A percentile compares a stretch with the other conserved stretches of the same genome.
These are phyloP conservation scores for Amblyopsis hoosieri DNA, from an alignment of 2,797 vertebrate species.

Conservation along the genomic window DNA sequence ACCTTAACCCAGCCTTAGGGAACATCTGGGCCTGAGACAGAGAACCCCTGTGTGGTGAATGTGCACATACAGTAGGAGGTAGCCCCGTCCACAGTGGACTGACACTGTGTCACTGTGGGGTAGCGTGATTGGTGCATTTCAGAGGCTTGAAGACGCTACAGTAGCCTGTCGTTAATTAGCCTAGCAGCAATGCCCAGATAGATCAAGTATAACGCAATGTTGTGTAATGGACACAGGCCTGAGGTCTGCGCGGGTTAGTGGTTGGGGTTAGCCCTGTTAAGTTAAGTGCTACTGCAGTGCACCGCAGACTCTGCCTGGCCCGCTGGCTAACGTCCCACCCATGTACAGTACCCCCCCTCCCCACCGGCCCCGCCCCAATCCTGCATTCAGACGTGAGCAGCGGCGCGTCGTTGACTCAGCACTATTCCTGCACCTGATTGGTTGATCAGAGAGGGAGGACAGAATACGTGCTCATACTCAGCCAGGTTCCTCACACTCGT, in stretches of 20 bases:
- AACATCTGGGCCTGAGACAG: slow-evolving; percentile 69
- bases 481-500: slow-evolving; percentile 30
- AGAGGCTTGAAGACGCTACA: no score
- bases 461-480: slow-evolving; percentile 54
- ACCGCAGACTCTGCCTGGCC: slow-evolving; percentile 61
- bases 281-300: slow-evolving; percentile 79
- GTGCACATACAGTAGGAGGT: slow-evolving; percentile 60
- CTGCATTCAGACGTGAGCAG: slow-evolving; percentile 85
- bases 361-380: slow-evolving; percentile 32
- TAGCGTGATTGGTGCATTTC: no score
- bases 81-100: slow-evolving; percentile 27
- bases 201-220: neutral
- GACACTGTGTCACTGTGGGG: slow-evolving; percentile 34
- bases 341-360: neutral
- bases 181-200: neutral
- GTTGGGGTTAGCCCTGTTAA: slow-evolving; percentile 61
- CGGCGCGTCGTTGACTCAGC: slow-evolving; percentile 87
- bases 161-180: no score
- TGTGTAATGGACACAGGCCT: slow-evolving; percentile 29
- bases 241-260: slow-evolving; percentile 38
- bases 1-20: slow-evolving; percentile 13
- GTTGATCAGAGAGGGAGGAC: slow-evolving; percentile 81
- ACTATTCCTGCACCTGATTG: slow-evolving; percentile 77
- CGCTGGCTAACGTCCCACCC: slow-evolving; percentile 51
- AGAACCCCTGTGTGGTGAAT: slow-evolving; percentile 25